Evolutionary conservation across 1,140 invertebrate species (phyloP), one percentile per base, ranked within the genome.

Genomic region (Hylaeus anthracinus): DNA sequence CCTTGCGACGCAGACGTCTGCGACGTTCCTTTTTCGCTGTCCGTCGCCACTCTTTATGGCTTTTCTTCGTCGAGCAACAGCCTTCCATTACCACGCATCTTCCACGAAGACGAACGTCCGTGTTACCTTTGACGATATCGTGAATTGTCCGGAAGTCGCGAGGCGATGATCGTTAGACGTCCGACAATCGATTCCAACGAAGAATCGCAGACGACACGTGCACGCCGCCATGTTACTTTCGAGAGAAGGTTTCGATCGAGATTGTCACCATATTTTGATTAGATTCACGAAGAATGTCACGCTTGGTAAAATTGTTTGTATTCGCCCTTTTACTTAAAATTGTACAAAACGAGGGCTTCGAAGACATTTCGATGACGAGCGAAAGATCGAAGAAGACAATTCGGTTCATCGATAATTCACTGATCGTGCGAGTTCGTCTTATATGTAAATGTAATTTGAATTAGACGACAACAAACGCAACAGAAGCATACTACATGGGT

Each of bases 1-100:
- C 82, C 84, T 90, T 82, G 66, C 89, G 93, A 82, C 95, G 91
- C 63, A 95, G 91, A 82, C 91, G 93, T 88, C 94, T 94, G 82
- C 95, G 93, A 90, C 95, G 93, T 86, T 95, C 93, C 81, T 93
- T 95, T 90, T 96, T 96, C 3, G 93, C 95, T 65, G 94, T 89
- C 88, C 94, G 94, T 86, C 95, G 93, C 95, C 95, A 95, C 89
- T 94, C 92, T 85, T 92, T 94, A 86, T 95, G 95, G 45, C 61
- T 74, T 8, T n/a, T 15, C 12, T 60, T 81, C 5, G 51, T 84
- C 14, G 14, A 37, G 8, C 26, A 0, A 60, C 4, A 2, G 3
- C 56, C 58, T 37, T 87, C 78, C 82, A 87, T 87, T 9, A 45
- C 48, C 48, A 26, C 45, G 45, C 65, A 86, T 86, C 55, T 37